Conservation (phyloP, 2,888 invertebrate species). For the Leptothorax acervorum region DNA sequence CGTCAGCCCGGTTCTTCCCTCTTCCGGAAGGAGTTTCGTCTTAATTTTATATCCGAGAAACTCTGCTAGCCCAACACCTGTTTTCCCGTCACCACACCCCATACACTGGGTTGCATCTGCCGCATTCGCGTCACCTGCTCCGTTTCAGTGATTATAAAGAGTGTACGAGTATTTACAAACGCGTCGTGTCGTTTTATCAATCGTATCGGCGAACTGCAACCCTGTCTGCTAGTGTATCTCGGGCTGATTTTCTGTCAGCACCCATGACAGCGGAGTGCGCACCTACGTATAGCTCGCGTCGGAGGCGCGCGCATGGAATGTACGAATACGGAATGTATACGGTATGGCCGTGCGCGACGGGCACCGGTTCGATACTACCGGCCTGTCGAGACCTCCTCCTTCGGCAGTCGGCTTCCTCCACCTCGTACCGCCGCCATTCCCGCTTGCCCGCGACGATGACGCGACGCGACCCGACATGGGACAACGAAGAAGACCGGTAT, state of each 20-base stretch:
- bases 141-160: not conserved
- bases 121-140: slow-evolving; percentile 34
- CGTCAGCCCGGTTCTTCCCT: not conserved
- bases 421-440: slow-evolving; percentile 67
- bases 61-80: slow-evolving; percentile 67
- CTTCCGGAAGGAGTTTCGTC: no score
- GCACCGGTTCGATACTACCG: slow-evolving; percentile 85
- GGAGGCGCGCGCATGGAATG: slow-evolving; percentile 69
- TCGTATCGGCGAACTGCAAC: not conserved
- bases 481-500: slow-evolving; percentile 28
- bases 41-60: slow-evolving; percentile 56
- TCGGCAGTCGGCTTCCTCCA: slow-evolving; percentile 69
- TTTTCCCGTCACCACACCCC: slow-evolving; percentile 72
- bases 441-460: slow-evolving; percentile 48
- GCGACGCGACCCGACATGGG: slow-evolving; percentile 25
- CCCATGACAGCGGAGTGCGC: slow-evolving; percentile 5
- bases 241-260: slow-evolving; percentile 6
- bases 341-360: slow-evolving; percentile 76
- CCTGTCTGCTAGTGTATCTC: not conserved
- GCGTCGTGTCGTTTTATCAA: not conserved
- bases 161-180: not conserved
- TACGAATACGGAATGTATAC: slow-evolving; percentile 74
- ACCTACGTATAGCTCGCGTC: slow-evolving; percentile 14
- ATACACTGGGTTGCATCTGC: slow-evolving; percentile 20
- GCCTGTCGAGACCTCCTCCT: slow-evolving; percentile 69